phyloP scores from a whole-genome alignment of 2,113 vertebrate species.

The Lepisosteus osseus region DNA sequence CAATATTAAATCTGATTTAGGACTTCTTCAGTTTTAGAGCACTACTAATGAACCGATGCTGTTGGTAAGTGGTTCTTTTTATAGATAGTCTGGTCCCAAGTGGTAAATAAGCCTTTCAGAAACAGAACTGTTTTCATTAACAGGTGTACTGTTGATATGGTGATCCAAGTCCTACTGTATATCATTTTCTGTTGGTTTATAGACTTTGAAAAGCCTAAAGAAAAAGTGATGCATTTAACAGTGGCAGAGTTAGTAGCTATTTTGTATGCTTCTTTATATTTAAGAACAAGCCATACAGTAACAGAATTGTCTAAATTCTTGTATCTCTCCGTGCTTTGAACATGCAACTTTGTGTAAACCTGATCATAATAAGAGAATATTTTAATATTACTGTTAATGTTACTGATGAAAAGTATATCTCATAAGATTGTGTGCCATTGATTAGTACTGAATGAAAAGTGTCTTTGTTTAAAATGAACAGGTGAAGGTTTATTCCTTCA shows the following conservation, averaged over 20 bases:
- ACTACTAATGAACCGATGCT: conserved; percentile 30
- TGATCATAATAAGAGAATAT: too few species aligned
- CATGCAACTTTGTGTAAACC: too few species aligned
- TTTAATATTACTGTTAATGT: too few species aligned
- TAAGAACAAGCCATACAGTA: too few species aligned
- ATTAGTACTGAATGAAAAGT: too few species aligned
- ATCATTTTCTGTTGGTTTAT: conserved; percentile 30
- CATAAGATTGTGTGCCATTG: too few species aligned
- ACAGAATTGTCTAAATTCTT: too few species aligned
- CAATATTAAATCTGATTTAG: conserved; percentile 34
- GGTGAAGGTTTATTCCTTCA: too few species aligned
- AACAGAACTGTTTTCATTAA: conserved; percentile 24
- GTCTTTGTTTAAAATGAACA: too few species aligned
- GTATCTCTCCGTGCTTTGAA: too few species aligned
- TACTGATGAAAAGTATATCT: too few species aligned
- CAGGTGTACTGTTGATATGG: conserved; percentile 1
- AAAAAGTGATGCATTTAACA: background rate
- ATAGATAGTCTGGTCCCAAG: conserved; percentile 26
- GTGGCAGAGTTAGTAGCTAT: background rate
- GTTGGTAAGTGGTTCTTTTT: conserved; percentile 30
- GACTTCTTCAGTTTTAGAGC: conserved; percentile 26
- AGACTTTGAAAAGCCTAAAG: background rate
- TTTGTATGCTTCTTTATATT: too few species aligned
- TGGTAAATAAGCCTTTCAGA: conserved; percentile 29
- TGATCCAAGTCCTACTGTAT: conserved; percentile 8